Evolutionary conservation across 2,888 invertebrate genomes (phyloP).

Genomic region (Pyrrhosoma nymphula): DNA sequence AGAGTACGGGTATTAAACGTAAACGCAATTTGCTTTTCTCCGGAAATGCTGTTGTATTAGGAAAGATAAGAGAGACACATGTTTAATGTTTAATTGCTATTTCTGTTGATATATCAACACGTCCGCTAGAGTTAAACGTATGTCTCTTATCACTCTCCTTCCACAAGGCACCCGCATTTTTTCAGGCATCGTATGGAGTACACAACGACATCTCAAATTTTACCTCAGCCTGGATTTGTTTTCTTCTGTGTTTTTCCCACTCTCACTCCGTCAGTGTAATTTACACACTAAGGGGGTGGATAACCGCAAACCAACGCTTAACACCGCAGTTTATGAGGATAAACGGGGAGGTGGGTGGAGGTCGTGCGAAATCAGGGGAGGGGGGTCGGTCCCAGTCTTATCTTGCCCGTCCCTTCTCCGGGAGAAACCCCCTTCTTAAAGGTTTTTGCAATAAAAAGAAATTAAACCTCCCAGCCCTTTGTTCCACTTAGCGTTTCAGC

Average conservation of each 20-base stretch:
- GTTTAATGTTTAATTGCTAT: no score
- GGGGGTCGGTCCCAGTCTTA: neutral
- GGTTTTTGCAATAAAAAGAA: slow-evolving; percentile 45
- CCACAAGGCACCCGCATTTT: neutral
- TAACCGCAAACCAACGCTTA: slow-evolving; percentile 13
- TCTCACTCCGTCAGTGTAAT: neutral
- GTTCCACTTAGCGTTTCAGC: neutral
- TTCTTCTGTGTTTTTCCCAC: neutral
- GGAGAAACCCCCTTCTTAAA: neutral
- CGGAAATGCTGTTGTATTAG: no score
- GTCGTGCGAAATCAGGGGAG: neutral
- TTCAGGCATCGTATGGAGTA: neutral
- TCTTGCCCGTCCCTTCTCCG: neutral
- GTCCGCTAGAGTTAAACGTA: no score
- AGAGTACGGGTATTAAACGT: no score
- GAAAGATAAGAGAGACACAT: no score
- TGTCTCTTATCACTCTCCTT: no score
- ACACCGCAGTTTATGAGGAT: neutral
- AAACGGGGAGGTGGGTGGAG: neutral
- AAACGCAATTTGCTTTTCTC: no score
- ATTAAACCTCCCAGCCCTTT: neutral
- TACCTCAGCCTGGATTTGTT: neutral
- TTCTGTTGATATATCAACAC: no score
- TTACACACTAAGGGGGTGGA: neutral
- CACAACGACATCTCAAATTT: neutral